Conservation (phyloP, 2,888 invertebrate species). For the Callimorpha dominula region DNA sequence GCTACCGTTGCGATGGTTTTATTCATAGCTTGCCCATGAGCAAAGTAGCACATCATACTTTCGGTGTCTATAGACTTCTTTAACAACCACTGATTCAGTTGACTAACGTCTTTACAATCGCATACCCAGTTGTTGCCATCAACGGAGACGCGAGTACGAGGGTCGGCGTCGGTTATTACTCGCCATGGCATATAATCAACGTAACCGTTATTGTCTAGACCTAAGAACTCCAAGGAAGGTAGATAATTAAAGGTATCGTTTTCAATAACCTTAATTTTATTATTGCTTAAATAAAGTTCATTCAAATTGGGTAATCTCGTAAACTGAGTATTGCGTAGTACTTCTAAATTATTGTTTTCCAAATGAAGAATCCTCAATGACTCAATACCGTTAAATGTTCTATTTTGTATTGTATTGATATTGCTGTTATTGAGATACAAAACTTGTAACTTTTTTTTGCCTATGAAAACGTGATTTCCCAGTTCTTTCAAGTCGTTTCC, state of each 20-base stretch:
- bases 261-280: slow-evolving; percentile 90
- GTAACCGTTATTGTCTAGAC: slow-evolving; percentile 92
- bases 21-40: slow-evolving; percentile 82
- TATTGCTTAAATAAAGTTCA: slow-evolving; percentile 92
- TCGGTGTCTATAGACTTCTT: slow-evolving; percentile 89
- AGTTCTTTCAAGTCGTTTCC: slow-evolving; percentile 93
- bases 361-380: slow-evolving; percentile 91
- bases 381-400: slow-evolving; percentile 93
- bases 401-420: slow-evolving; percentile 91
- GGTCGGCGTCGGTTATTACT: slow-evolving; percentile 89
- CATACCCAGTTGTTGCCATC: slow-evolving; percentile 95
- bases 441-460: slow-evolving; percentile 92
- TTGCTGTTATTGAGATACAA: slow-evolving; percentile 93
- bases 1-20: slow-evolving; percentile 82
- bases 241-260: slow-evolving; percentile 92
- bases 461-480: slow-evolving; percentile 94
- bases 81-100: slow-evolving; percentile 90
- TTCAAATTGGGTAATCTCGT: slow-evolving; percentile 91
- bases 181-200: slow-evolving; percentile 92
- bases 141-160: slow-evolving; percentile 90
- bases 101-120: slow-evolving; percentile 91
- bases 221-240: slow-evolving; percentile 90
- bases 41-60: slow-evolving; percentile 89
- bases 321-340: slow-evolving; percentile 92
- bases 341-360: slow-evolving; percentile 91